A percentile compares a stretch with the other conserved stretches of the same genome.
Evolutionary conservation across 2,888 invertebrate genomes (phyloP).

Genomic region (Dendrolimus pini): DNA sequence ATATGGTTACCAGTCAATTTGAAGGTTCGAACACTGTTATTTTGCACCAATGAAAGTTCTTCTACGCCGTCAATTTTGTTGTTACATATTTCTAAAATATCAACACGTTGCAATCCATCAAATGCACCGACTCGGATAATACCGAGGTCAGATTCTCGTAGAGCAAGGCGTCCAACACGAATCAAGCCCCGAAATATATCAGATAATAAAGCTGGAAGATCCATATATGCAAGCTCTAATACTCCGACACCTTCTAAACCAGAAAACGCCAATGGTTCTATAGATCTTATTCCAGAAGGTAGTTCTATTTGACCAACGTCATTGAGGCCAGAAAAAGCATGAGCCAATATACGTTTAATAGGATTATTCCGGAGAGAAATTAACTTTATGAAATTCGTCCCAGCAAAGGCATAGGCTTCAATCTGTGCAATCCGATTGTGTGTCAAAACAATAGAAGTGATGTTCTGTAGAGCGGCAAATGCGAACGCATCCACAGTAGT

Average conservation of each 20-base stretch:
- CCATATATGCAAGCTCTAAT: constrained; percentile 90
- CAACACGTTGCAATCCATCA: constrained; percentile 83
- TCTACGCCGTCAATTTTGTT: constrained; percentile 91
- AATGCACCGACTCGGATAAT: constrained; percentile 85
- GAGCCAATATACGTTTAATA: constrained; percentile 85
- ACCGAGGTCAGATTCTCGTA: constrained; percentile 90
- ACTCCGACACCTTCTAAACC: constrained; percentile 89
- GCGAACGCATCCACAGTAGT: constrained; percentile 88
- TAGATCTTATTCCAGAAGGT: constrained; percentile 84
- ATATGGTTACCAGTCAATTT: constrained; percentile 90
- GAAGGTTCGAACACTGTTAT: constrained; percentile 82
- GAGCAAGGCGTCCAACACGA: constrained; percentile 83
- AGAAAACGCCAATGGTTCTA: constrained; percentile 88
- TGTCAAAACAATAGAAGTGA: constrained; percentile 82
- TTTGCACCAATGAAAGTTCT: constrained; percentile 82
- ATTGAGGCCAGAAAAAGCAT: constrained; percentile 89
- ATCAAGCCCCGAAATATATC: constrained; percentile 87
- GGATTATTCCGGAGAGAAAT: constrained; percentile 92
- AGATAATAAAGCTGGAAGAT: constrained; percentile 81
- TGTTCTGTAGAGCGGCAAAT: constrained; percentile 89
- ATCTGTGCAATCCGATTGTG: constrained; percentile 84
- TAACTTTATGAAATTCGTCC: constrained; percentile 88
- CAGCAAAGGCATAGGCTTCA: constrained; percentile 89
- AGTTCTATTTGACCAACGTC: constrained; percentile 90
- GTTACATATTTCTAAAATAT: constrained; percentile 85